Evolutionary conservation across 2,113 vertebrate genomes (phyloP).

Genomic region (Cathartes aura): DNA sequence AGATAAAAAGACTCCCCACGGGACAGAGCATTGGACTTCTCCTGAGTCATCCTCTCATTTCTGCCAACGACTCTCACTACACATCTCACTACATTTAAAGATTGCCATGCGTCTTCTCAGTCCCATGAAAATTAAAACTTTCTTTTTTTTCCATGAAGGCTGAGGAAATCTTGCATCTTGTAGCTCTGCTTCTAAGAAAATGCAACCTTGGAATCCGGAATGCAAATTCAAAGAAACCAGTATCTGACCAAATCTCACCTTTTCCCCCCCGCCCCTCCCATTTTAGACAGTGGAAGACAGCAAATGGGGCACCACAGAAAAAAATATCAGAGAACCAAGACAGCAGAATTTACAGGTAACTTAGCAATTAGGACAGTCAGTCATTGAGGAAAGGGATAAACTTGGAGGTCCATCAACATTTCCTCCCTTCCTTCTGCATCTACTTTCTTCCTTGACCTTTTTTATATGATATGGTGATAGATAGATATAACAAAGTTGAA

Average conservation of each 20-base stretch:
- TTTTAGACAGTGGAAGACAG: neutral
- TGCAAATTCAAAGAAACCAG: neutral
- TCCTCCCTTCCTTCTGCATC: neutral
- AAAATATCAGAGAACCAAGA: neutral
- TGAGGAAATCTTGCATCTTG: neutral
- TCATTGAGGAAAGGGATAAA: neutral
- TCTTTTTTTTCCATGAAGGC: neutral
- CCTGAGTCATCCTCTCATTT: neutral
- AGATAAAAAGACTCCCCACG: neutral
- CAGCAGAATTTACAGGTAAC: neutral
- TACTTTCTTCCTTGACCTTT: neutral
- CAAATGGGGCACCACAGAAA: neutral
- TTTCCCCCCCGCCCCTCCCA: fast-evolving
- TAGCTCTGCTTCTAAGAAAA: neutral
- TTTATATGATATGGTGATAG: neutral
- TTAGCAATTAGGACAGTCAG: neutral
- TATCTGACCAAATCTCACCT: neutral
- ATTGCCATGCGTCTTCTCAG: neutral
- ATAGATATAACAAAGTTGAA: neutral
- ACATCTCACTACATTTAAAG: neutral
- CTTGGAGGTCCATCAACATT: neutral
- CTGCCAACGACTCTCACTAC: neutral
- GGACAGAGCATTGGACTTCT: neutral
- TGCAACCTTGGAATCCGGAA: neutral
- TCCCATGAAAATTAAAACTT: neutral